These are phyloP conservation scores for Diphyllodes magnificus DNA, from an alignment of 2,113 vertebrate genomes.

Conservation along the genomic window DNA sequence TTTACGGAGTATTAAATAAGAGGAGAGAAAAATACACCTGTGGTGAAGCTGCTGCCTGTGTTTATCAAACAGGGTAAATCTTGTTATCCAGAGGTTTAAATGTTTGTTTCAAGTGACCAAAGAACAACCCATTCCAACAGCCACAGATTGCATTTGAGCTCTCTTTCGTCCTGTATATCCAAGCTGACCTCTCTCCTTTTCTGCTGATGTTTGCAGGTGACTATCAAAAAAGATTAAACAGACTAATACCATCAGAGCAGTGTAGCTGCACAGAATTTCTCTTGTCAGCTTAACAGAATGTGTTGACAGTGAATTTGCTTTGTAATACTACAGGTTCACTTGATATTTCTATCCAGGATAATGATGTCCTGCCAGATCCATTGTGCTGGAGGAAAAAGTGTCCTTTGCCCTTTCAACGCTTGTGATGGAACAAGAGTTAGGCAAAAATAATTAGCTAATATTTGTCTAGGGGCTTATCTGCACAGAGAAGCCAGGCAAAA, in stretches of 20 bases:
- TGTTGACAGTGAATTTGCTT: not conserved
- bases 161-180: not conserved
- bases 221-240: not conserved
- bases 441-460: conserved; percentile 11
- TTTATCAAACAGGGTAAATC: not conserved
- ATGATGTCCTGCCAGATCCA: not conserved
- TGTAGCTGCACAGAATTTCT: not conserved
- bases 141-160: not conserved
- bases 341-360: not conserved
- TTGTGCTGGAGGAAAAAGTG: not conserved
- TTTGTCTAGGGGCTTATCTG: conserved; percentile 11
- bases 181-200: not conserved
- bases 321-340: not conserved
- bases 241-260: not conserved
- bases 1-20: not conserved
- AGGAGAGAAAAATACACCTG: not conserved
- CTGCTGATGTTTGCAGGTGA: not conserved
- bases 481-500: not conserved
- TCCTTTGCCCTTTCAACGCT: not conserved
- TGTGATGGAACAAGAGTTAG: not conserved
- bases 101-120: not conserved
- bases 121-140: not conserved
- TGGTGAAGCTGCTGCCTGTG: not conserved
- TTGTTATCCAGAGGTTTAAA: not conserved
- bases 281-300: not conserved